A percentile compares a stretch with the other conserved stretches of the same genome.
phyloP scores from a whole-genome alignment of 92 coral and sea anemone genomes.

The Porites cylindrica region DNA sequence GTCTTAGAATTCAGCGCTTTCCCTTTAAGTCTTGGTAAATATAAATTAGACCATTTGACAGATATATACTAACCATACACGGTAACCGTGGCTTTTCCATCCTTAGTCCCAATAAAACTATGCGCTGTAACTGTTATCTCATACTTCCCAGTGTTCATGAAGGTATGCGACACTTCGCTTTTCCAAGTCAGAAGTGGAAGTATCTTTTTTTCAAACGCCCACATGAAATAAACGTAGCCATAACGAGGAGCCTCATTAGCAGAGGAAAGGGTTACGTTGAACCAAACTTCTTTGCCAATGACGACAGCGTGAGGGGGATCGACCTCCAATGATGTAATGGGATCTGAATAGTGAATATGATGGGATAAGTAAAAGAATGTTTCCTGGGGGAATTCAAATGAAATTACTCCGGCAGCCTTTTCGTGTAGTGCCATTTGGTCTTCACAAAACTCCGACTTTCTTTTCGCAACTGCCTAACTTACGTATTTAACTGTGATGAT shows the following conservation, averaged over 20 bases:
- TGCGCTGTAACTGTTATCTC: slow-evolving; percentile 56
- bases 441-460: no score
- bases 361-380: background rate
- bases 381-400: background rate
- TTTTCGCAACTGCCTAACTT: no score
- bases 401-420: no score
- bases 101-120: slow-evolving; percentile 42
- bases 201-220: slow-evolving; percentile 57
- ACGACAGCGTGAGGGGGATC: slow-evolving; percentile 74
- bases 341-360: slow-evolving; percentile 23
- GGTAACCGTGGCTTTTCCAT: slow-evolving; percentile 2
- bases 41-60: background rate
- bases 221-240: slow-evolving; percentile 74
- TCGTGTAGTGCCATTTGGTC: no score
- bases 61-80: slow-evolving; percentile 61
- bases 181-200: slow-evolving; percentile 66
- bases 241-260: slow-evolving; percentile 22
- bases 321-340: slow-evolving; percentile 28
- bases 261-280: slow-evolving; percentile 59
- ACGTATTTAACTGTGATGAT: no score
- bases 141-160: slow-evolving; percentile 53
- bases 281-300: slow-evolving; percentile 48
- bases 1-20: no score
- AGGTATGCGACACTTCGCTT: slow-evolving; percentile 38
- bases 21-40: no score